Percentiles rank a stretch among this genome's conserved stretches.
These are phyloP conservation scores for Antheraea assamensis DNA, from an alignment of 2,888 invertebrate species.

Conservation along the genomic window DNA sequence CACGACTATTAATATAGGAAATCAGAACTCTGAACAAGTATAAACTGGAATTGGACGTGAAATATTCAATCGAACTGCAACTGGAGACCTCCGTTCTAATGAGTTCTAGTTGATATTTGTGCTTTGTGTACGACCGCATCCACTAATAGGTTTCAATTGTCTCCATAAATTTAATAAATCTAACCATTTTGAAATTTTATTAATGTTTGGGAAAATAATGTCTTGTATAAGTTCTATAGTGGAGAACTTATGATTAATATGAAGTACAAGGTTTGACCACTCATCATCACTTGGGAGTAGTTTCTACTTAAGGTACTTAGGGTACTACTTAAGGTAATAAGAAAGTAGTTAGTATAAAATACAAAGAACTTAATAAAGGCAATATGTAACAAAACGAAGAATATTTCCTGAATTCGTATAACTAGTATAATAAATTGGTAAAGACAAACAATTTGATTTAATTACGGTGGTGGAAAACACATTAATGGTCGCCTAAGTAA, in stretches of 20 bases:
- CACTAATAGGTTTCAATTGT: not conserved
- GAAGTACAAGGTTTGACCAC: not conserved
- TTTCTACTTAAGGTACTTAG: too few relatives aligned
- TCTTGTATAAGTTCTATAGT: not conserved
- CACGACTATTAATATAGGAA: constrained; percentile 60
- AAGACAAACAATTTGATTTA: not conserved
- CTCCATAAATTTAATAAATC: not conserved
- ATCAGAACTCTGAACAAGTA: constrained; percentile 46
- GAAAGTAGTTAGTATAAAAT: not conserved
- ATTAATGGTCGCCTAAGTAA: not conserved
- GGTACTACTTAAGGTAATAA: not conserved
- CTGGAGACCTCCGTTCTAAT: not conserved
- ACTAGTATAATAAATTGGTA: not conserved
- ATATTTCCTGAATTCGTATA: not conserved
- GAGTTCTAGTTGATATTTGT: not conserved
- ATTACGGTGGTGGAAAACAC: not conserved
- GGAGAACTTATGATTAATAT: not conserved
- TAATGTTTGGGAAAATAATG: not conserved
- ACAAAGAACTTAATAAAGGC: not conserved
- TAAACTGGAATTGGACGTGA: constrained; percentile 14
- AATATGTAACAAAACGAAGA: not conserved
- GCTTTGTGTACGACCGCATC: not conserved
- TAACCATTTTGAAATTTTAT: not conserved
- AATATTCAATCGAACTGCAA: constrained; percentile 14
- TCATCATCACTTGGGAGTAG: not conserved